Evolutionary conservation across 2,888 invertebrate species (phyloP).

Genomic region (Diarsia rubi): DNA sequence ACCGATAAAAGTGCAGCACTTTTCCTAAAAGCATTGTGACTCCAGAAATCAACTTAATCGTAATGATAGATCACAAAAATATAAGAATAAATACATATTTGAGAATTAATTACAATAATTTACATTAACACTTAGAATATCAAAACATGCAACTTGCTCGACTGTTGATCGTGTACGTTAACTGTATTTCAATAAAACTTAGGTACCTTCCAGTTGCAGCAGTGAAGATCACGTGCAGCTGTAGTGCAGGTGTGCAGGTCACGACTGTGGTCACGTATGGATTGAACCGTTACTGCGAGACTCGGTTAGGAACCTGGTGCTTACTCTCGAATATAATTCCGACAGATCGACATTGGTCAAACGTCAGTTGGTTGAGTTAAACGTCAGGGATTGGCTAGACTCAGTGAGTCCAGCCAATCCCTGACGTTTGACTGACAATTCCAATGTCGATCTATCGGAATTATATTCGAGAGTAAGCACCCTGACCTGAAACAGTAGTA

Average conservation of each 20-base stretch:
- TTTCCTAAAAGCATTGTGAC: not conserved
- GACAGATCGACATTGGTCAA: too few species aligned
- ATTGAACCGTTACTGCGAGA: not conserved
- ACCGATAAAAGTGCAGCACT: not conserved
- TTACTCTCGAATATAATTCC: too few species aligned
- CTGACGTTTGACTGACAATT: too few species aligned
- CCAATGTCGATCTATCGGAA: too few species aligned
- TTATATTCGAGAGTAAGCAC: too few species aligned
- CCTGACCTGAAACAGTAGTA: slow-evolving; percentile 43
- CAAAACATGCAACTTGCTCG: too few species aligned
- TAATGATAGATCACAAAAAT: not conserved
- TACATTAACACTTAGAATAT: not conserved
- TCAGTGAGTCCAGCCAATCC: too few species aligned
- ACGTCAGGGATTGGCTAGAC: too few species aligned
- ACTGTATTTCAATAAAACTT: not conserved
- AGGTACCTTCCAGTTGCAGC: not conserved
- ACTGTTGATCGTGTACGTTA: not conserved
- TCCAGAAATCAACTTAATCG: not conserved
- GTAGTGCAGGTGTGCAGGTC: not conserved
- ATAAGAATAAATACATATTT: too few species aligned
- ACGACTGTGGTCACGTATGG: not conserved
- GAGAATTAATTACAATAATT: not conserved
- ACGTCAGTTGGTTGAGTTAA: too few species aligned
- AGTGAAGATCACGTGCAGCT: too few species aligned
- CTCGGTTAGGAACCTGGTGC: too few species aligned